Percentiles rank a stretch among this genome's conserved stretches.
Evolutionary conservation across 2,797 vertebrate species (phyloP).

Genomic region (Coilia nasus): DNA sequence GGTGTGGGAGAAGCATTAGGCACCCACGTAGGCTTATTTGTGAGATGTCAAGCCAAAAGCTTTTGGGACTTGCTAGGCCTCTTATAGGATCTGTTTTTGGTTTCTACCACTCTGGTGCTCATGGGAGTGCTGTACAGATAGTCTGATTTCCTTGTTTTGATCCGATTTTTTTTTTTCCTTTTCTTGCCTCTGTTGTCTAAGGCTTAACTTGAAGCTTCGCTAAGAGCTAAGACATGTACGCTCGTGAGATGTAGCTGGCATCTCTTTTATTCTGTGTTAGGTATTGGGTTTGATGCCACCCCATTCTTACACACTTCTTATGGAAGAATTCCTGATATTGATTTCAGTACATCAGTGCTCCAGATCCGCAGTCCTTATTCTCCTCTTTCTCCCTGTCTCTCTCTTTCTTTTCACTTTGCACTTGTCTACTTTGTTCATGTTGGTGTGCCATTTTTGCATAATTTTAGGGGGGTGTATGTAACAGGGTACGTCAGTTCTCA

Average conservation of each 20-base stretch:
- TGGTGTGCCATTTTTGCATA: slow-evolving; percentile 27
- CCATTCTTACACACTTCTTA: slow-evolving; percentile 34
- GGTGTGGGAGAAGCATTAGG: slow-evolving; percentile 20
- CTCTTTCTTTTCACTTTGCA: background rate
- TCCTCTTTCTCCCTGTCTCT: background rate
- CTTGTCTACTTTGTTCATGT: background rate
- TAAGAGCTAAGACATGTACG: slow-evolving; percentile 23
- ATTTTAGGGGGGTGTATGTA: slow-evolving; percentile 40
- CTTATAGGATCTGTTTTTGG: slow-evolving; percentile 24
- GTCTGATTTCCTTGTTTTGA: slow-evolving; percentile 13
- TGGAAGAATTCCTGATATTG: slow-evolving; percentile 21
- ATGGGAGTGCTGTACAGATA: background rate
- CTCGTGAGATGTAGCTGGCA: slow-evolving; percentile 31
- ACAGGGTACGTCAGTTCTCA: background rate
- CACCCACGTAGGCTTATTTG: slow-evolving; percentile 25
- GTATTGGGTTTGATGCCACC: slow-evolving; percentile 33
- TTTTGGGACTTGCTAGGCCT: slow-evolving; percentile 16
- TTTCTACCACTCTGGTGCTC: background rate
- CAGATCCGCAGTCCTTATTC: background rate
- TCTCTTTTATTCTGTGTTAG: slow-evolving; percentile 37
- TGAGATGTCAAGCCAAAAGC: slow-evolving; percentile 20
- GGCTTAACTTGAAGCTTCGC: background rate
- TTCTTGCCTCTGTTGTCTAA: background rate
- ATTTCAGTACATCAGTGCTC: slow-evolving; percentile 28
- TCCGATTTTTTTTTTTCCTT: slow-evolving; percentile 22